Conservation (phyloP, 2,113 vertebrate genomes). For the Tiliqua scincoides region DNA sequence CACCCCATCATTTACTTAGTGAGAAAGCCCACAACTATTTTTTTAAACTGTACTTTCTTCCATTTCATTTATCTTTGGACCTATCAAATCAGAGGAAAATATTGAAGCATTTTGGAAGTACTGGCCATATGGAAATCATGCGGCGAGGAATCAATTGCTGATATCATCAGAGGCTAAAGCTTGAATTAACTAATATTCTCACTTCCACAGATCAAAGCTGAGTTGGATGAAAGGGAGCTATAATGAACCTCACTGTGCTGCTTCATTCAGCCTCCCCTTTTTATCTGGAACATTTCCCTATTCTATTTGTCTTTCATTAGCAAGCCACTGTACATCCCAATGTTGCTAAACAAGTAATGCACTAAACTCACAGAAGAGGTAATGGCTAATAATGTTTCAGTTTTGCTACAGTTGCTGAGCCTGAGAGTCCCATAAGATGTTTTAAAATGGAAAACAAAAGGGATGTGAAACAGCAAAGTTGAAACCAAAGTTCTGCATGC, state of each 20-base stretch:
- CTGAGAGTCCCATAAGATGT: not conserved
- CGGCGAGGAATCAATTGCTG: not conserved
- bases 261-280: not conserved
- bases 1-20: too few relatives aligned
- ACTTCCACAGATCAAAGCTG: not conserved
- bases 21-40: too few relatives aligned
- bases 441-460: not conserved
- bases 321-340: slow-evolving; percentile 1
- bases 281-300: not conserved
- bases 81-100: not conserved
- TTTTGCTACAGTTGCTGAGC: not conserved
- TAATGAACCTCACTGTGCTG: not conserved
- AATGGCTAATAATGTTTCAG: not conserved
- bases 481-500: not conserved
- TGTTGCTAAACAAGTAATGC: not conserved
- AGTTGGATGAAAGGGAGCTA: slow-evolving; percentile 5
- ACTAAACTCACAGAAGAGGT: not conserved
- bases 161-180: not conserved
- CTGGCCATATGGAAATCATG: not conserved
- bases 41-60: not conserved
- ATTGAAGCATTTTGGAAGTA: not conserved
- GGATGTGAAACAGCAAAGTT: not conserved
- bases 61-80: not conserved
- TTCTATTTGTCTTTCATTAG: slow-evolving; percentile 3
- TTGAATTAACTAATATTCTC: slow-evolving; percentile 2